Evolutionary conservation across 2,113 vertebrate species (phyloP).

Genomic region (Cavia porcellus): DNA sequence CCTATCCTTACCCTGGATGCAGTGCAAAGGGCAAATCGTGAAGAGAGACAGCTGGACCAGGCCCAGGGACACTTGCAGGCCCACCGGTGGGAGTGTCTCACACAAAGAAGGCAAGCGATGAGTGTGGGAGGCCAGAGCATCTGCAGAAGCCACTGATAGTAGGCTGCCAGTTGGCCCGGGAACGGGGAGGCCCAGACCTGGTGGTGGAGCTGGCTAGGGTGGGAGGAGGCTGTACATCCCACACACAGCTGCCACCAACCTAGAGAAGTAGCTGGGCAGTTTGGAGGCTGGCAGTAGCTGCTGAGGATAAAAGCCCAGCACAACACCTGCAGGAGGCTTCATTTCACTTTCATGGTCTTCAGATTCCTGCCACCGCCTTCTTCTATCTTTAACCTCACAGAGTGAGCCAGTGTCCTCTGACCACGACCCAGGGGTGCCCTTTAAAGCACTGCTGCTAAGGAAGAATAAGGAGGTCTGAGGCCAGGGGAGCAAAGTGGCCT

Average conservation of each 20-base stretch:
- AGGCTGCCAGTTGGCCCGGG: neutral
- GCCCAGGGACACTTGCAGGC: neutral
- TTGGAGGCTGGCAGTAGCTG: fast-evolving
- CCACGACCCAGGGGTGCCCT: neutral
- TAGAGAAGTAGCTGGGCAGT: fast-evolving
- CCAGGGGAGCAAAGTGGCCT: too few relatives aligned
- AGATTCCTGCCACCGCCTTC: neutral
- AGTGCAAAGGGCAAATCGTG: too few relatives aligned
- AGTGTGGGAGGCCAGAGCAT: neutral
- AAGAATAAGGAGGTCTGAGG: neutral
- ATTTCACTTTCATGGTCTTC: neutral
- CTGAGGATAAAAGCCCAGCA: neutral
- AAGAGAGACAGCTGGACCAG: too few relatives aligned
- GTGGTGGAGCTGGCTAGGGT: neutral
- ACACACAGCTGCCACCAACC: fast-evolving
- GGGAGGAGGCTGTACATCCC: neutral
- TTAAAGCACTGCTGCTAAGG: neutral
- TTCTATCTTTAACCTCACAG: neutral
- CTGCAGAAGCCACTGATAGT: neutral
- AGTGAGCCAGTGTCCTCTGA: too few relatives aligned
- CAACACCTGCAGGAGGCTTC: neutral
- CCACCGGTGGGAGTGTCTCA: neutral
- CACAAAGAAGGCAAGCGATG: neutral
- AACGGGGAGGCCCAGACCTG: neutral
- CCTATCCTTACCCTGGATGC: too few relatives aligned